Evolutionary conservation across 2,888 invertebrate genomes (phyloP).

Genomic region (Rhagophthalmus giganteus): DNA sequence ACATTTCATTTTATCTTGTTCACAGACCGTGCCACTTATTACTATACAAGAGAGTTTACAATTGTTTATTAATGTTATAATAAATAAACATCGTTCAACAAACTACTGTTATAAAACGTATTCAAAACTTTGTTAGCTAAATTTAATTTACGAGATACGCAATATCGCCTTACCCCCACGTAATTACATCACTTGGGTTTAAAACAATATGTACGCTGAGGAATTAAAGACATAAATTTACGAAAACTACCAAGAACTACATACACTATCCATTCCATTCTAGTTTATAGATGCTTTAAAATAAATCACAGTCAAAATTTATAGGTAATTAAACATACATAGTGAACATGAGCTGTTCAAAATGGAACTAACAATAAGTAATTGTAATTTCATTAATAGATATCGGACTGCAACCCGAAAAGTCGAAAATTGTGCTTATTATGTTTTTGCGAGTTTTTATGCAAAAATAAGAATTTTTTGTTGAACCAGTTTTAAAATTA

Average conservation of each 20-base stretch:
- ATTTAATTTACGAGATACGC: slow-evolving; percentile 11
- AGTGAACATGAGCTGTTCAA: no score
- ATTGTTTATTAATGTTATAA: slow-evolving; percentile 18
- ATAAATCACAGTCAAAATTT: slow-evolving; percentile 7
- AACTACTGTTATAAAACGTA: slow-evolving; percentile 2
- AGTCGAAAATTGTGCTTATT: background rate
- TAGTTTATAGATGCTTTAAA: slow-evolving; percentile 4
- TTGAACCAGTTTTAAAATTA: background rate
- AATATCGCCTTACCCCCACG: slow-evolving; percentile 8
- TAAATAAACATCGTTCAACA: slow-evolving; percentile 11
- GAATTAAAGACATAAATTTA: slow-evolving; percentile 11
- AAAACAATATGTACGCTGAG: slow-evolving; percentile 3
- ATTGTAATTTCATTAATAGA: no score
- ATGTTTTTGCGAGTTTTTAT: background rate
- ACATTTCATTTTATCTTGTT: slow-evolving; percentile 41
- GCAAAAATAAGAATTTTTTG: no score
- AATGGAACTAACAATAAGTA: no score
- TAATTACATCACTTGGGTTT: slow-evolving; percentile 10
- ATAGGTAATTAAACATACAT: background rate
- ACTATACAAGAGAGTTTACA: slow-evolving; percentile 9
- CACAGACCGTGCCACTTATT: slow-evolving; percentile 21
- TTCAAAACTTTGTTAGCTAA: slow-evolving; percentile 7
- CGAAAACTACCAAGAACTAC: slow-evolving; percentile 8
- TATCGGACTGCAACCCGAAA: background rate
- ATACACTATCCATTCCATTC: slow-evolving; percentile 3